Evolutionary conservation across 2,113 vertebrate genomes (phyloP), one percentile per base, ranked within the genome.

Genomic region (Barnardius zonarius): DNA sequence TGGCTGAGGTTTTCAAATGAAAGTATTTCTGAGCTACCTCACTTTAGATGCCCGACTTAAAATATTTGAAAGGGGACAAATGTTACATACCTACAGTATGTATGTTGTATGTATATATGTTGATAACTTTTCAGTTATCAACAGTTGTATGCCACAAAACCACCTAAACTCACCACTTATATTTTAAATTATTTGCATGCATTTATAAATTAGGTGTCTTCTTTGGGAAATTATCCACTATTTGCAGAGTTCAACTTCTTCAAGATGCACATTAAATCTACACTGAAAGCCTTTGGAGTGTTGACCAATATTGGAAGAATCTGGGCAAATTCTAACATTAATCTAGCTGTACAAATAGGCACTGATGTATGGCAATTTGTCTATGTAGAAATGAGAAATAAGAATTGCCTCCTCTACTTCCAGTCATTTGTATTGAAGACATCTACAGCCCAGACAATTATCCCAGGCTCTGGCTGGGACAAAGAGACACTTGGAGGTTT

Each of bases 401-500:
- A 13, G 46, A 84, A 77, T 91, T 28, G 51, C 22, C 10, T 61
- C 24, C 4, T 78, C 7, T n/a, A 14, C 13, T 62, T 87, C 20
- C 43, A 84, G 7, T 30, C 28, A 30, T 24, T 46, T 75, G 7
- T 46, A 51, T 0, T 39, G 48, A 13, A 52, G 28, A 62, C 4
- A 37, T 20, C 24, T 76, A 28, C 3, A 77, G 4, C 10, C 17
- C 80, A 67, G 9, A 1, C 81, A 37, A 54, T 82, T 51, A 61
- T 14, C 25, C 30, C 2, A 5, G 9, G n/a, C 13, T 54, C 11
- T 35, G 6, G 0, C 0, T 72, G 44, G 22, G 59, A 69, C 30
- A 61, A 49, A 81, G 4, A 72, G 16, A 37, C 10, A 6, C 27
- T 8, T 82, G 35, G 43, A 73, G 30, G 6, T 12, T 51, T 89